Base-by-base conservation (phyloP, 2,797 vertebrate species). In the Malurus splendens region DNA sequence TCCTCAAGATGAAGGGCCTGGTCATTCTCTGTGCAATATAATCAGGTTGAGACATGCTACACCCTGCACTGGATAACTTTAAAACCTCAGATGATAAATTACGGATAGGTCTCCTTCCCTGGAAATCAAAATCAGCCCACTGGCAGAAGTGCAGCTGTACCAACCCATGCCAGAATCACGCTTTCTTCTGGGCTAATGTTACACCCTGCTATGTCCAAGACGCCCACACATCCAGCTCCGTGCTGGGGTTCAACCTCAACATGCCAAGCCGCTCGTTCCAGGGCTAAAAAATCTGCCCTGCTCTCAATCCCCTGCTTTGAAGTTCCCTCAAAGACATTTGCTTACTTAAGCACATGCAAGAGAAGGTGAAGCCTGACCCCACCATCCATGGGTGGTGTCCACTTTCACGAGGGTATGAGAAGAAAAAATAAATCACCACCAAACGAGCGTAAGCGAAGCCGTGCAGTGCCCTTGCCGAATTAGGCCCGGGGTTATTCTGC, bases 341-440 rank as follows among this genome's bases (percentile, higher is more conserved):
- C 89, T 95, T 94, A 93, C 84, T 90, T 94, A 94, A 91, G 89
- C 81, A 90, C 66, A 74, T 57, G 86, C 70, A 90, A 68, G 77
- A 79, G 85, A 92, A 95, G 89, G 87, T 94, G 68, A 90, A 89
- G 91, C n/a, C 80, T 95, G 94, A 96, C 90, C 87, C 78, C 77
- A 50, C 41, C 91, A 91, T 81, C 90, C 76, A 89, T 73, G 68
- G 82, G 59, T 70, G 92, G 87, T 95, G 94, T 96, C 94, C 90
- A 83, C 88, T 97, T 97, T 96, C 95, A 94, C 73, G 45, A 93
- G 94, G 79, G 79, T 65, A 94, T 77, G 90, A 95, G 93, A 96
- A 97, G 95, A 88, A 97, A 97, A 97, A 97, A 97, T 97, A 97
- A 97, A 97, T 96, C 95, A 84, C 85, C 25, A 51, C 52, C 68